phyloP scores from a whole-genome alignment of 2,797 vertebrate genomes.

The Galagoides demidoff region DNA sequence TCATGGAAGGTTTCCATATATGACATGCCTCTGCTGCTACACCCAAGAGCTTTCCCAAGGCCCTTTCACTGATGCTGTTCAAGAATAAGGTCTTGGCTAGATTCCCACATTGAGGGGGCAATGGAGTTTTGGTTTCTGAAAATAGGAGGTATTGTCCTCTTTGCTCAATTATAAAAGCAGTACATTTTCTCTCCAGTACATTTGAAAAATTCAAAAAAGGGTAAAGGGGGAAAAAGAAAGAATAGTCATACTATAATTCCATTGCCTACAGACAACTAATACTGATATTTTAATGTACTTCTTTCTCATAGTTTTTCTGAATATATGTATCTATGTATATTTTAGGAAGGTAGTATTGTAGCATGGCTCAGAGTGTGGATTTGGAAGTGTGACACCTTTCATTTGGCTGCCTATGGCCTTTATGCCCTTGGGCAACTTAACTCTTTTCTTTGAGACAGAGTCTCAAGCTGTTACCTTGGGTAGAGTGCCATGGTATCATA shows the following conservation, averaged over 20 bases:
- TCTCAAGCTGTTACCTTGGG: no score
- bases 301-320: neutral
- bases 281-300: neutral
- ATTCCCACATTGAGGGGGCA: slow-evolving; percentile 56
- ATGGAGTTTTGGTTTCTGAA: slow-evolving; percentile 64
- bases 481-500: no score
- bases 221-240: neutral
- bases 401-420: slow-evolving; percentile 41
- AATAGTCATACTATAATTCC: neutral
- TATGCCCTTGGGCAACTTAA: neutral
- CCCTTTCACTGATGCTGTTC: slow-evolving; percentile 55
- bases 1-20: slow-evolving; percentile 82
- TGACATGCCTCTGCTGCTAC: slow-evolving; percentile 59
- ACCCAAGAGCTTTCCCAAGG: slow-evolving; percentile 41
- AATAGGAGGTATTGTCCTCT: slow-evolving; percentile 51
- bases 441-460: neutral
- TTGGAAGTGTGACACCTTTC: slow-evolving; percentile 7
- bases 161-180: slow-evolving; percentile 52
- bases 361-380: neutral
- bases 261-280: neutral
- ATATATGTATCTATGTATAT: neutral
- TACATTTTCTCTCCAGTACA: slow-evolving; percentile 14
- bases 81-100: slow-evolving; percentile 71
- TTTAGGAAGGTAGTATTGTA: slow-evolving; percentile 29
- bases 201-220: slow-evolving; percentile 29